These are phyloP conservation scores for Pipistrellus nathusii DNA, from an alignment of 2,797 vertebrate genomes.

Conservation along the genomic window DNA sequence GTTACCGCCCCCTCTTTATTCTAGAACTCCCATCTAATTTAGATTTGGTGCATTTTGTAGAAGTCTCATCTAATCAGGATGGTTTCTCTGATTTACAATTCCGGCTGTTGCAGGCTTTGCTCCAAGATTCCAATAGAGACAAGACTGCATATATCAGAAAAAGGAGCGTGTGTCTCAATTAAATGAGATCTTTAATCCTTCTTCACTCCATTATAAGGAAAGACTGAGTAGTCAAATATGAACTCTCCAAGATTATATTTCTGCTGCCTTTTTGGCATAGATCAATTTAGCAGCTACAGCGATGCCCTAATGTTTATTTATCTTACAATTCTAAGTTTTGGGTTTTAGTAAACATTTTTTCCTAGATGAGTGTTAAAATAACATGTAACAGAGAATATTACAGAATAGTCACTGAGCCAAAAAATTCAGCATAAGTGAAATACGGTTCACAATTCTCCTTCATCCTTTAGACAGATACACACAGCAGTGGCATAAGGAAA, in stretches of 20 bases:
- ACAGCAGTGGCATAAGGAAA: not conserved
- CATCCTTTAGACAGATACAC: not conserved
- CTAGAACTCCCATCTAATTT: not conserved
- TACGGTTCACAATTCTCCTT: not conserved
- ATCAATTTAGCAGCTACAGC: not conserved
- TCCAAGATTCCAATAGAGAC: not conserved
- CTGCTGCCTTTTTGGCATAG: not conserved
- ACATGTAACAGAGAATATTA: not conserved
- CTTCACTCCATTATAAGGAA: not conserved
- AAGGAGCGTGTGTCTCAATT: not conserved
- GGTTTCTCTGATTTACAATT: not conserved
- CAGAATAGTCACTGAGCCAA: not conserved
- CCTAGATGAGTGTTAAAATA: not conserved
- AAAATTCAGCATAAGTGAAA: not conserved
- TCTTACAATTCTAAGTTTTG: not conserved
- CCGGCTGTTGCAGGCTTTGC: constrained; percentile 31
- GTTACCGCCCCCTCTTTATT: not conserved
- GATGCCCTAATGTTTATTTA: not conserved
- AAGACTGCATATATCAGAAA: not conserved
- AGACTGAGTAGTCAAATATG: not conserved
- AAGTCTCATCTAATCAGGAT: not conserved
- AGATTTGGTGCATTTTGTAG: not conserved
- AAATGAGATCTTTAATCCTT: not conserved
- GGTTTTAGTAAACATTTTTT: not conserved
- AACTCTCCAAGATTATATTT: not conserved